These are phyloP conservation scores for Taurulus bubalis DNA, from an alignment of 2,113 vertebrate genomes.

Conservation along the genomic window DNA sequence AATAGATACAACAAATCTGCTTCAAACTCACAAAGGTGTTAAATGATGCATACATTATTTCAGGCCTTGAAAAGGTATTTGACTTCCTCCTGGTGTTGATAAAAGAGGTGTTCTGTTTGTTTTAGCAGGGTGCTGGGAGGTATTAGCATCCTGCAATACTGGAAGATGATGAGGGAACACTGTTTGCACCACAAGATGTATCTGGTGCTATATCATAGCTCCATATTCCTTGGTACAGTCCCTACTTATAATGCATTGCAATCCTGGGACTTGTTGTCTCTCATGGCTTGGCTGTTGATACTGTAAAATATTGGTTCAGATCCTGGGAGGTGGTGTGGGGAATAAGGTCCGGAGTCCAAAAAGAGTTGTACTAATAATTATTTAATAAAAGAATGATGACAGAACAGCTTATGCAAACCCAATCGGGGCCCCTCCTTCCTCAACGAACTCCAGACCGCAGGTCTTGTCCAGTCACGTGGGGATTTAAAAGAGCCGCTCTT, in stretches of 20 bases:
- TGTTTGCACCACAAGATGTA: conserved; percentile 53
- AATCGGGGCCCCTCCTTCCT: no score
- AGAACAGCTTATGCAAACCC: no score
- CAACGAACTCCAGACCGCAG: no score
- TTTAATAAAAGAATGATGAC: no score
- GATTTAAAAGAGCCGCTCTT: no score
- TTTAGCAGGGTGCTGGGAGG: conserved; percentile 35
- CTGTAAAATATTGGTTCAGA: no score
- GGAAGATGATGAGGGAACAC: conserved; percentile 45
- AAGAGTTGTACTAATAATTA: no score
- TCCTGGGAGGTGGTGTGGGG: no score
- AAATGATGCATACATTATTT: conserved; percentile 37
- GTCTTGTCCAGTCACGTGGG: no score
- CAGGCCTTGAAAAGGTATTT: conserved; percentile 6
- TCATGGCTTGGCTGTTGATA: conserved; percentile 52
- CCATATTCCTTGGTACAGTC: conserved; percentile 46
- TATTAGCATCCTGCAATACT: conserved; percentile 51
- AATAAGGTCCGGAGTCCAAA: no score
- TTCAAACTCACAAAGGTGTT: conserved; percentile 20
- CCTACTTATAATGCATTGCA: conserved; percentile 59
- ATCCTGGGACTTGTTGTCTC: conserved; percentile 58
- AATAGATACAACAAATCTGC: neutral
- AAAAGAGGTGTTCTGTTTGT: conserved; percentile 41
- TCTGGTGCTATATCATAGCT: conserved; percentile 47
- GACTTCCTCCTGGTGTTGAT: conserved; percentile 30